Evolutionary conservation across 2,888 invertebrate genomes (phyloP), one percentile per base, ranked within the genome.

Genomic region (Amiota minor): DNA sequence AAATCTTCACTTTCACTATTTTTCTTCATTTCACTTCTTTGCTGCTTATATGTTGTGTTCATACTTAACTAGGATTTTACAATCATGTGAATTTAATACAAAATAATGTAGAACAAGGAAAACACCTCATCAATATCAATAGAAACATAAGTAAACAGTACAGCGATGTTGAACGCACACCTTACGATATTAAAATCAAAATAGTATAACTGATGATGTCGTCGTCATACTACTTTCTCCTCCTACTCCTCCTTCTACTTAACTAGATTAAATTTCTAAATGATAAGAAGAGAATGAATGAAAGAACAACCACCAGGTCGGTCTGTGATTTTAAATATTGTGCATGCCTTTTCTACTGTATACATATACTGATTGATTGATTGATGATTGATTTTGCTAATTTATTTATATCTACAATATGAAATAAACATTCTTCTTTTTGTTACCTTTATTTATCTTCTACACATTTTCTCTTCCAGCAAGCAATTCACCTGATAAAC

Each of bases 101-200:
- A 86, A 86, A 84, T 82, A 86, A 75, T 78, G 35, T 88, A 85
- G 88, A 88, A 88, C 88, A 87, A 84, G 86, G 35, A 35, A 35
- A 35, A 6, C 89, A 86, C 85, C 88, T 83, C 86, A 85, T 86
- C 86, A 85, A 81, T 81, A 83, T 16, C 35, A 35, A 84, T 81
- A 81, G 78, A 77, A 82, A 84, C 77, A 82, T 82, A 82, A 83
- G 80, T 80, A 82, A 81, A 35, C 35, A 35, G 80, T 84, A 85
- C 80, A 86, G 87, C 79, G 84, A 88, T 80, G 87, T 86, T 79
- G 87, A 88, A 79, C 87, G 81, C 80, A 86, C 88, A 81, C 88
- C 88, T 77, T 89, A 89, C 81, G 90, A 90, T 80, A 89, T 90
- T 79, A 90, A 90, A 88, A 90, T 90, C 76, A 90, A 90, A 87